Evolutionary conservation across 2,888 invertebrate species (phyloP).

Genomic region (Hirudinaria manillensis): DNA sequence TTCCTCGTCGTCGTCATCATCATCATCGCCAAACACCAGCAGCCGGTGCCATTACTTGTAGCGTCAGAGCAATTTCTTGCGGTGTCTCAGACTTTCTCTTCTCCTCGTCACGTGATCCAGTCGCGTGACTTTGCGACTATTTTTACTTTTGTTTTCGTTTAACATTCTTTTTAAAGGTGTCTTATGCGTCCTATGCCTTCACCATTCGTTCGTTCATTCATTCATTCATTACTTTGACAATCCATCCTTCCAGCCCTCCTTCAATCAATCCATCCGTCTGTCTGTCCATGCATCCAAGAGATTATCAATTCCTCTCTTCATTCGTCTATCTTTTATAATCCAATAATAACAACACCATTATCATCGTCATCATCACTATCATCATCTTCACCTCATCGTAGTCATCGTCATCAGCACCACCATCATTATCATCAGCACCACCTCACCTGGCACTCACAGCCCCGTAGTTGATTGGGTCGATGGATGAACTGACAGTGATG

Average conservation of each 20-base stretch:
- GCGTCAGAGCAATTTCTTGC: constrained; percentile 9
- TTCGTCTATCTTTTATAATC: neutral
- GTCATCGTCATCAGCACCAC: constrained; percentile 19
- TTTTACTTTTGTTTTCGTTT: neutral
- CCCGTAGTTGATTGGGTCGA: constrained; percentile 76
- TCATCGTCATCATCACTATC: neutral
- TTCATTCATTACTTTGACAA: neutral
- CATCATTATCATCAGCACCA: neutral
- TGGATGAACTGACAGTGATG: constrained; percentile 76
- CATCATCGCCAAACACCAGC: neutral
- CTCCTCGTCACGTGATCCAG: neutral
- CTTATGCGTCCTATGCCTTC: neutral
- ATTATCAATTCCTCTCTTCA: neutral
- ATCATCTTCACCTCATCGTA: constrained; percentile 19
- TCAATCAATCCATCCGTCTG: neutral
- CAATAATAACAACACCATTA: neutral
- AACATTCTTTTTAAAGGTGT: neutral
- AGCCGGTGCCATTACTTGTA: neutral
- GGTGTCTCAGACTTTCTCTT: neutral
- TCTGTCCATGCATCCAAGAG: neutral
- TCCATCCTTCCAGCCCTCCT: neutral
- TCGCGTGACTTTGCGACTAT: neutral
- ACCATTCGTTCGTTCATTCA: neutral
- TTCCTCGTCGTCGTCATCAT: neutral
- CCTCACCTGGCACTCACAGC: constrained; percentile 74